Evolutionary conservation across 2,888 invertebrate genomes (phyloP), one percentile per base, ranked within the genome.

Genomic region (Cecidostiba fungosa): DNA sequence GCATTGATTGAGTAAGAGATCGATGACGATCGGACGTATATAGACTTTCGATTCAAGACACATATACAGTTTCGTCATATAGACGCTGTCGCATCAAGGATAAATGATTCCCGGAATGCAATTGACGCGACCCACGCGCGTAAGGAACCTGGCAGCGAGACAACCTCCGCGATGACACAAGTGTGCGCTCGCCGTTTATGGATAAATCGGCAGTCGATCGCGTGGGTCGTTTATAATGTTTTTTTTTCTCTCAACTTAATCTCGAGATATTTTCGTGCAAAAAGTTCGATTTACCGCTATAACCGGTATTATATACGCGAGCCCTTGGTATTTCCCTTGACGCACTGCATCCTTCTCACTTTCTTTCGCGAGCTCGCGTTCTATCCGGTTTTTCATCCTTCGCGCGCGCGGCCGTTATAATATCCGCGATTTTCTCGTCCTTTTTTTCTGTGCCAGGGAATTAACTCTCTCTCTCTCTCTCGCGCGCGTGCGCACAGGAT

Each of bases 41-140:
- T 4, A 12, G 70, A 36, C 14, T 12, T 54, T 54, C n/a, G 6
- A 54, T 54, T n/a, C 5, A 1, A 62, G 26, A 26, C 19, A 62
- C 10, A 19, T 3, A 59, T 5, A 16, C 23, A 6, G 2, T 62
- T 62, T 62, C 62, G 66, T 66, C 66, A 43, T 43, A 32, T 32
- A 29, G 66, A 62, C 66, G 43, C 62, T 8, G 23, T 43, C 43
- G 43, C 43, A 59, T 62, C 73, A 84, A 84, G 84, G 84, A 84
- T 74, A 36, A 74, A 74, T 50, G 59, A 79, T 84, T 84, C 84
- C 79, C 1, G 66, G 84, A 84, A 79, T 78, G 84, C 84, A 66
- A 84, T 79, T 69, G 19, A 66, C 36, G 43, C 78, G 62, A 16
- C 78, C 78, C 78, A 78, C 84, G 84, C 84, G 43, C 12, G 6